Evolutionary conservation across 2,888 invertebrate species (phyloP).

Genomic region (Eilema depressum): DNA sequence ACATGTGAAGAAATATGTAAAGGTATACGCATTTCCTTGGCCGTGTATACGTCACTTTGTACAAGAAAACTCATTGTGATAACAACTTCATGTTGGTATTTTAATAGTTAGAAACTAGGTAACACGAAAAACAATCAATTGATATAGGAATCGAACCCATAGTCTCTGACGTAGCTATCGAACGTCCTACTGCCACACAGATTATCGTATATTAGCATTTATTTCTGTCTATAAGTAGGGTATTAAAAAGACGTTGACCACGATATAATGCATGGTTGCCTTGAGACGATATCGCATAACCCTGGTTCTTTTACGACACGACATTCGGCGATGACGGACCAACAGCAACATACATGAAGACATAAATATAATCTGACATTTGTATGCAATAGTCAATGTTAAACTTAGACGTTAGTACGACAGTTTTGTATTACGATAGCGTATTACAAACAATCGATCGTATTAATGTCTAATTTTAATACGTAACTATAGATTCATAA

Average conservation of each 20-base stretch:
- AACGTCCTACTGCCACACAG: not conserved
- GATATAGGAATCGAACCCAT: not conserved
- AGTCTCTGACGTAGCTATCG: not conserved
- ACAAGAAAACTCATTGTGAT: not conserved
- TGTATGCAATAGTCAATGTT: conserved; percentile 16
- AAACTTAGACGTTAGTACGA: not conserved
- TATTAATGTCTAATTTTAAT: no score
- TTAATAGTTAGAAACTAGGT: no score
- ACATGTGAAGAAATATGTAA: no score
- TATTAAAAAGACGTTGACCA: conserved; percentile 28
- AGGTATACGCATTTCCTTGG: no score
- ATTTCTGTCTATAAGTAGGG: conserved; percentile 14
- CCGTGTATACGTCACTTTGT: no score
- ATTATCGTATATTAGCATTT: not conserved
- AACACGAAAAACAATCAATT: not conserved
- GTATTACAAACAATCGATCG: no score
- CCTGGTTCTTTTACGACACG: conserved; percentile 44
- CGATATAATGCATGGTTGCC: conserved; percentile 28
- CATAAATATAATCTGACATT: conserved; percentile 29
- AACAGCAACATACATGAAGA: conserved; percentile 30
- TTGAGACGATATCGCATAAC: conserved; percentile 39
- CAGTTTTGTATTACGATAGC: not conserved
- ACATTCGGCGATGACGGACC: conserved; percentile 38
- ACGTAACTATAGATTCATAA: no score
- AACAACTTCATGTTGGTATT: not conserved